Conservation (phyloP, 2,888 invertebrate genomes). For the Hybos culiciformis region DNA sequence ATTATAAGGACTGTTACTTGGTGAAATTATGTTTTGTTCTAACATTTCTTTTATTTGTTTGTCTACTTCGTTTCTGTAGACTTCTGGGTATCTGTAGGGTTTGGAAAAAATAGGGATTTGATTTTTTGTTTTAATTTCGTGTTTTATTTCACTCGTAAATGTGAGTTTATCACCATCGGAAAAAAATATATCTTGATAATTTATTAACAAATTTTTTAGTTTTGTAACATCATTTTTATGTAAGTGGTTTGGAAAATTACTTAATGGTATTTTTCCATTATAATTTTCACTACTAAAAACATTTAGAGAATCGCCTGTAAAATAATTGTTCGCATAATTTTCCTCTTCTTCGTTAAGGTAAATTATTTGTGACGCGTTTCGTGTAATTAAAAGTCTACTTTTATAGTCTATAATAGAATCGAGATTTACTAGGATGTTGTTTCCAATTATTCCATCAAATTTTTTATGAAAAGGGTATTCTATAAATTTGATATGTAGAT, state of each 20-base stretch:
- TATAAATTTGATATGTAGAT: slow-evolving; percentile 1
- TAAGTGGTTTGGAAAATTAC: slow-evolving; percentile 1
- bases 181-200: slow-evolving; percentile 12
- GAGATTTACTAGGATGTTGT: slow-evolving; percentile 2
- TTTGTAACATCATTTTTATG: neutral
- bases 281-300: neutral
- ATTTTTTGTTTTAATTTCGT: neutral
- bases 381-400: neutral
- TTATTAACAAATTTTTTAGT: neutral
- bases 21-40: neutral
- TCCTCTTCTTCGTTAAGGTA: no score
- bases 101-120: neutral
- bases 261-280: neutral
- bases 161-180: slow-evolving; percentile 4
- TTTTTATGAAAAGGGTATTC: slow-evolving; percentile 3
- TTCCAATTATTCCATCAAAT: slow-evolving; percentile 8
- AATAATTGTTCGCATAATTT: no score
- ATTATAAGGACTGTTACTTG: no score
- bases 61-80: neutral
- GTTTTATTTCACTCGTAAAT: neutral
- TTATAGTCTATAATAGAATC: neutral
- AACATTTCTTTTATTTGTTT: neutral
- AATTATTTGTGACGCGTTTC: no score
- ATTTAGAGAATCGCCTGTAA: no score
- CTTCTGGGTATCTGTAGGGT: neutral